These are phyloP conservation scores for Distichodus sexfasciatus DNA, from an alignment of 2,797 vertebrate species.

Conservation along the genomic window DNA sequence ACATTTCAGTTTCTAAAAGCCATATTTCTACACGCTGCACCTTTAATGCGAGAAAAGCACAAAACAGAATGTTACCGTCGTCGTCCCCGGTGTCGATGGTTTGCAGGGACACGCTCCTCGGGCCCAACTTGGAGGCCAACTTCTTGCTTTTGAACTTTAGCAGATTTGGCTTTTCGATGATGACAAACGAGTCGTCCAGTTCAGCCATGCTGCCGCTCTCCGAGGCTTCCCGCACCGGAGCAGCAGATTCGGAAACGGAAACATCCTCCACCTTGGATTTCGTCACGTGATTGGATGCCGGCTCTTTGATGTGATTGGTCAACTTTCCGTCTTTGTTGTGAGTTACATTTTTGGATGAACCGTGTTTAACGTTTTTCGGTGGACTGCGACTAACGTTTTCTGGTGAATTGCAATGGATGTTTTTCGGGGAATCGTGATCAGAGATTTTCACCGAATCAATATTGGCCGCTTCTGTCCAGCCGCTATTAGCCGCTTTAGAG, in stretches of 20 bases:
- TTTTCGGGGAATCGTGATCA: too few relatives aligned
- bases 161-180: constrained; percentile 55
- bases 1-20: too few relatives aligned
- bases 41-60: too few relatives aligned
- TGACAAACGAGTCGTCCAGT: constrained; percentile 66
- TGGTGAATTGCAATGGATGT: too few relatives aligned
- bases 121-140: constrained; percentile 57
- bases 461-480: too few relatives aligned
- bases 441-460: too few relatives aligned
- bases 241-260: neutral
- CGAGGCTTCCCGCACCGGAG: neutral
- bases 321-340: constrained; percentile 46
- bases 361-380: too few relatives aligned
- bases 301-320: neutral
- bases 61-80: constrained; percentile 60
- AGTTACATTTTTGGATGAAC: constrained; percentile 44
- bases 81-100: constrained; percentile 62
- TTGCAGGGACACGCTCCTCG: constrained; percentile 72
- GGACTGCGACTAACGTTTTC: too few relatives aligned
- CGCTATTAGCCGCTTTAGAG: constrained; percentile 43
- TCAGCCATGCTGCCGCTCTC: constrained; percentile 50
- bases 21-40: too few relatives aligned
- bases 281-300: too few relatives aligned
- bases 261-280: too few relatives aligned
- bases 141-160: constrained; percentile 64